Base-by-base conservation (phyloP, 2,113 vertebrate genomes). In the Carassius gibelio region DNA sequence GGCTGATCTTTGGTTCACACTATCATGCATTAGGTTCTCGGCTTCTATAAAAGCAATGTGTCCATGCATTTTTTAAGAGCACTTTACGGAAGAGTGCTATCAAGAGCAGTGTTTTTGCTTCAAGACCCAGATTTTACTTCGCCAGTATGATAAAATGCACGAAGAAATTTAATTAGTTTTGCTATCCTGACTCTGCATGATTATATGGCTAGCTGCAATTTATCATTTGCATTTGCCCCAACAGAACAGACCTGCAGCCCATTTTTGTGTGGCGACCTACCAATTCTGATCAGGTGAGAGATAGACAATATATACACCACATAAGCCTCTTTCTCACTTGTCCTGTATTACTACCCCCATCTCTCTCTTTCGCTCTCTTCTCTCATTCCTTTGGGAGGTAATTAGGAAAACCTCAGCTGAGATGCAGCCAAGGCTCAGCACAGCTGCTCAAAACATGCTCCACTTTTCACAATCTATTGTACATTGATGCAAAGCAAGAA, bases 331-430 rank as follows among this genome's bases (percentile, higher is more conserved):
- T 85, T 89, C 86, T 80, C 45, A 52, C 84, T 86, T 85, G 85
- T 87, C 86, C 30, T 85, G 48, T 61, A 45, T 9, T 48, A 50
- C 48, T 2, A 2, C 45, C 0, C 45, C 11, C 45, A 30, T 48
- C 45, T 48, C 45, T 48, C 48, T 50, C 48, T 50, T 11, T 50
- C 48, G 11, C 48, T 50, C 11, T 45, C 30, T 23, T 50, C 75
- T 84, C 86, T 87, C 48, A 82, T 88, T 94, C 94, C 94, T 93
- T 89, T 88, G 94, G 94, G 94, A 94, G 90, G 91, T 93, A 94
- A 95, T 94, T 95, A 95, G 91, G 88, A 90, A 93, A 92, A 94
- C 89, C 87, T 92, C 91, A 89, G 92, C 92, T 90, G 91, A 93
- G 89, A 93, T 90, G 90, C 89, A 90, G 84, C 57, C 59, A 78